Evolutionary conservation across 2,797 vertebrate genomes (phyloP).

Genomic region (Girardinus metallicus): DNA sequence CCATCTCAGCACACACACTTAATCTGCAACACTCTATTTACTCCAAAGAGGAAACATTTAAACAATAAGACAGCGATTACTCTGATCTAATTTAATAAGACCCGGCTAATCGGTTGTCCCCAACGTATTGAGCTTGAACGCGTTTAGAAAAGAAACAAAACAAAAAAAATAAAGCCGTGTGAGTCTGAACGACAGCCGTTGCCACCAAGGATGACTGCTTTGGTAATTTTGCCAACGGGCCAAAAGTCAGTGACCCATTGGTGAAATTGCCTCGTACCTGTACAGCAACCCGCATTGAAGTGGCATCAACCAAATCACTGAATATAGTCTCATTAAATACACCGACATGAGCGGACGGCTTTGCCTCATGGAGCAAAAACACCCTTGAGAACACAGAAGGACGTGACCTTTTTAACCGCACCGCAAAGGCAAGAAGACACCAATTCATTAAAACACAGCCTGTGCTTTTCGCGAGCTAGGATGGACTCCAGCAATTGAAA

Average conservation of each 20-base stretch:
- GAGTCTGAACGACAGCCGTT: slow-evolving; percentile 29
- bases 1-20: slow-evolving; percentile 17
- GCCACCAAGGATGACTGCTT: slow-evolving; percentile 56
- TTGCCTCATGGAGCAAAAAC: slow-evolving; percentile 37
- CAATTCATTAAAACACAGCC: slow-evolving; percentile 13
- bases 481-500: not conserved
- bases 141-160: slow-evolving; percentile 3
- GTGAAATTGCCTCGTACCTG: slow-evolving; percentile 11
- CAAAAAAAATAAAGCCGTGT: not conserved
- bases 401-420: slow-evolving; percentile 19
- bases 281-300: slow-evolving; percentile 21
- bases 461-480: slow-evolving; percentile 17
- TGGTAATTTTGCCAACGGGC: slow-evolving; percentile 33
- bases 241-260: not conserved
- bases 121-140: slow-evolving; percentile 25
- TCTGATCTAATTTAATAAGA: slow-evolving; percentile 56
- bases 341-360: slow-evolving; percentile 45
- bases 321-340: slow-evolving; percentile 56
- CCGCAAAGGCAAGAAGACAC: slow-evolving; percentile 13
- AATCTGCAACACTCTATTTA: slow-evolving; percentile 46
- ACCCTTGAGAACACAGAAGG: slow-evolving; percentile 55
- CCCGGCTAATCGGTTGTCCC: slow-evolving; percentile 48
- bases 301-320: slow-evolving; percentile 49
- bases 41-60: slow-evolving; percentile 52
- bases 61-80: slow-evolving; percentile 56